Base-by-base conservation (phyloP, 2,113 vertebrate genomes). In the Elanus axillaris region DNA sequence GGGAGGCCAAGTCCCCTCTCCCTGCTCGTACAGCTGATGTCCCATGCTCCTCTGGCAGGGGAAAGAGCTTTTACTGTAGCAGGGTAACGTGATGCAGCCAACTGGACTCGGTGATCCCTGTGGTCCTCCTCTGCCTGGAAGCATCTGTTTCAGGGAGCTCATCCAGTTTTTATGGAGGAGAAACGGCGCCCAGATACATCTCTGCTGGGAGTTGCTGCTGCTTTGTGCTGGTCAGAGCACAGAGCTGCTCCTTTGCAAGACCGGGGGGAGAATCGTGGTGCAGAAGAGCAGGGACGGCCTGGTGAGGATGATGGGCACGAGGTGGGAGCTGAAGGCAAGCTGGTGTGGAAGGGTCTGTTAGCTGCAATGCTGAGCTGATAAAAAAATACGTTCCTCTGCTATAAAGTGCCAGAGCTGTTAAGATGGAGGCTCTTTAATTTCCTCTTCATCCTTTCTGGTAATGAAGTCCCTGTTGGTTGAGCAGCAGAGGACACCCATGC, bases 401-500 rank as follows among this genome's bases (percentile, higher is more conserved):
- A 47, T 78, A 78, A 94, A 94, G 91, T 87, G 91, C 95, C 56
- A 62, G 79, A 94, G 48, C 11, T 67, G 72, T 21, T 87, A 31
- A 42, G 40, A 36, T 34, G 23, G 75, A 92, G 31, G 73, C 17
- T 91, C 16, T 81, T 64, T 26, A 16, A 55, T 72, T 40, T 92
- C 32, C 22, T n/a, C 34, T 78, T 93, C 34, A 34, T 53, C 13
- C 27, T 36, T 83, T 29, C 50, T 32, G 34, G 27, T 48, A 58
- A 36, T 3, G 16, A 81, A 48, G 21, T 47, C 43, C 22, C 12
- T 20, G 16, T 15, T 53, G 29, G 73, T 22, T 47, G 50, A 45
- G 40, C 34, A 84, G 76, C 0, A 0, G 38, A 62, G 45, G 25
- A 6, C 16, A 21, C n/a, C 36, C 2, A 0, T 2, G 4, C 43